Percentiles rank a stretch among this genome's conserved stretches.
phyloP scores from a whole-genome alignment of 2,113 vertebrate genomes.

The Melozone crissalis region DNA sequence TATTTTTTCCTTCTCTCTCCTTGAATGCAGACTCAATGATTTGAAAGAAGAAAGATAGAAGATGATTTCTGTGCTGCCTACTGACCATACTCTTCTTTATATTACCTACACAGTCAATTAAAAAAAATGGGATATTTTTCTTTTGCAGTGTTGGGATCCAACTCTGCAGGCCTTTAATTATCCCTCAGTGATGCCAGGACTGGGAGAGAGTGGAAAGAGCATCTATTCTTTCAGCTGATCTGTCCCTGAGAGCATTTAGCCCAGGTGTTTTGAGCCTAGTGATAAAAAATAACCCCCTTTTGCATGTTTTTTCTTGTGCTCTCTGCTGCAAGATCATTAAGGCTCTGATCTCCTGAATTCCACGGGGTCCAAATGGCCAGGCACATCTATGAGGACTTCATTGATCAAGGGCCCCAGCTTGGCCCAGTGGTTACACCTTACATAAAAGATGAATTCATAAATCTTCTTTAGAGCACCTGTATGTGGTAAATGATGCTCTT shows the following conservation, averaged over 20 bases:
- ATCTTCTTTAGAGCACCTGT: neutral
- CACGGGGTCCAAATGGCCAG: neutral
- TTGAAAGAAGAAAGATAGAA: slow-evolving; percentile 18
- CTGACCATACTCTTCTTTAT: neutral
- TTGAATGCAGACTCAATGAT: neutral
- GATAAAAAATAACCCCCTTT: neutral
- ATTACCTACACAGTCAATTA: neutral
- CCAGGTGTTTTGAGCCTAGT: neutral
- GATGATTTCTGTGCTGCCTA: neutral
- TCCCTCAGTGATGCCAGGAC: neutral
- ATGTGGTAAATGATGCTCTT: neutral
- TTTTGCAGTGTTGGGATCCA: neutral
- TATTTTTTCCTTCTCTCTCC: slow-evolving; percentile 1
- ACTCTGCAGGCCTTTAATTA: slow-evolving; percentile 21
- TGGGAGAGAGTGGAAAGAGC: neutral
- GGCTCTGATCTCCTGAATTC: neutral
- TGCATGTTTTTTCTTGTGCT: neutral
- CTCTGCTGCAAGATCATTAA: neutral
- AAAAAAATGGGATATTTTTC: slow-evolving; percentile 11
- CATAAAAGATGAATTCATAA: neutral
- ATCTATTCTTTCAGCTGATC: neutral
- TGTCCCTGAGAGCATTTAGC: neutral
- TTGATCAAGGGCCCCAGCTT: neutral
- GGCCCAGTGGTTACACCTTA: neutral
- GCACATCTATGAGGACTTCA: neutral